These are phyloP conservation scores for Hiodon tergisus DNA, from an alignment of 2,113 vertebrate genomes.

Conservation along the genomic window DNA sequence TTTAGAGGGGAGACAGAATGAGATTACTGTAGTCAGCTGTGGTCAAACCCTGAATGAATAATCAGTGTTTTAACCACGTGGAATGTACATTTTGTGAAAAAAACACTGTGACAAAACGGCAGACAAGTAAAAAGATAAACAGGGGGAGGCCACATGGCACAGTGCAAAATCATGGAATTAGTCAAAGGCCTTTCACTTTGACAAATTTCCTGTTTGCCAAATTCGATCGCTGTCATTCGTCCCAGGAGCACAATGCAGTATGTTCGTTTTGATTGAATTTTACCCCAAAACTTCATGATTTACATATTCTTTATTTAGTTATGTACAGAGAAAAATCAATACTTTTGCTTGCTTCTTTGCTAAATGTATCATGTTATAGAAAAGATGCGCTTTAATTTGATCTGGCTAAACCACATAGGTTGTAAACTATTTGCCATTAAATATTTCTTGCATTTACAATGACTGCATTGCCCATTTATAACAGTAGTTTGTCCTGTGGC, in stretches of 20 bases:
- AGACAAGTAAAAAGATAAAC: too few relatives aligned
- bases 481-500: constrained; percentile 27
- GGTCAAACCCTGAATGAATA: too few relatives aligned
- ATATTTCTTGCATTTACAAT: constrained; percentile 64
- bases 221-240: constrained; percentile 77
- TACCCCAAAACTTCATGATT: constrained; percentile 70
- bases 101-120: constrained; percentile 18
- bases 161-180: too few relatives aligned
- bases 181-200: constrained; percentile 82
- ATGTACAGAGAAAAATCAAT: constrained; percentile 75
- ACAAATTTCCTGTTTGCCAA: constrained; percentile 78
- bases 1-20: too few relatives aligned
- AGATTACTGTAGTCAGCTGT: too few relatives aligned
- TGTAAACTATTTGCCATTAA: constrained; percentile 73
- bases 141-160: too few relatives aligned
- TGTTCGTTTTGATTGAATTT: constrained; percentile 77
- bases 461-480: constrained; percentile 22
- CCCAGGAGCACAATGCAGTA: constrained; percentile 68
- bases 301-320: constrained; percentile 82
- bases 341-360: constrained; percentile 81
- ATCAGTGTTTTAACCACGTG: background rate
- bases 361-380: constrained; percentile 76
- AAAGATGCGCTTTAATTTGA: constrained; percentile 73
- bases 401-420: constrained; percentile 72
- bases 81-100: background rate